Percentiles rank a stretch among this genome's conserved stretches.
These are phyloP conservation scores for Aporrectodea caliginosa DNA, from an alignment of 1,140 invertebrate species.

Conservation along the genomic window DNA sequence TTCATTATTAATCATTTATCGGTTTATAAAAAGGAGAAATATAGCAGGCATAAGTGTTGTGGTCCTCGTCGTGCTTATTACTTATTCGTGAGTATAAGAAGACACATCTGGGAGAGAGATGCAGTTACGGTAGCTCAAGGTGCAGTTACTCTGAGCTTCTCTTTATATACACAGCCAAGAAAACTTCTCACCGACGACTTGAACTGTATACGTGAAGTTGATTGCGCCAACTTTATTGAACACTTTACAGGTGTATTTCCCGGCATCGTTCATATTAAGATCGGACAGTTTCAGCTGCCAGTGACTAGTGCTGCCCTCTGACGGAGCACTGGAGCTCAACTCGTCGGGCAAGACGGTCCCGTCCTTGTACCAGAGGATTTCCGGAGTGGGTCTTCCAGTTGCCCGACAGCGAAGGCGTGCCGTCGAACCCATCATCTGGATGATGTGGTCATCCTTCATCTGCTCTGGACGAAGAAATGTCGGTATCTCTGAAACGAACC, in stretches of 20 bases:
- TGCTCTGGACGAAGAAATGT: background rate
- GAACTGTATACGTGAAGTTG: conserved; percentile 46
- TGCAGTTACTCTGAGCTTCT: too few species aligned
- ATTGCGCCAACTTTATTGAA: conserved; percentile 43
- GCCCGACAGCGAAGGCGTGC: conserved; percentile 51
- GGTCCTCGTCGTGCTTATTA: too few species aligned
- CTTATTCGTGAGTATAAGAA: too few species aligned
- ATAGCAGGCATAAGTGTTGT: too few species aligned
- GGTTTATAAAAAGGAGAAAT: too few species aligned
- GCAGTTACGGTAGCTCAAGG: too few species aligned
- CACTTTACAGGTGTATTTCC: conserved; percentile 46
- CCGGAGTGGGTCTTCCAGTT: conserved; percentile 53
- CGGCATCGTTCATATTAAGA: conserved; percentile 40
- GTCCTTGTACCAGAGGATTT: conserved; percentile 53
- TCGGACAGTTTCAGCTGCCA: conserved; percentile 42
- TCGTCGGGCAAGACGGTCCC: conserved; percentile 25
- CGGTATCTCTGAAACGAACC: background rate
- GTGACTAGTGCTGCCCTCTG: conserved; percentile 23
- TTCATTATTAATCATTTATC: too few species aligned
- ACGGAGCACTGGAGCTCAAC: background rate
- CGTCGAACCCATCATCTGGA: conserved; percentile 40
- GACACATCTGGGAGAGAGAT: too few species aligned
- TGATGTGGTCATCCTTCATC: conserved; percentile 3
- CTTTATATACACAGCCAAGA: too few species aligned
- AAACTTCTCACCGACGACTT: conserved; percentile 47